phyloP scores from a whole-genome alignment of 2,888 invertebrate species.

The Sthenelais limicola region DNA sequence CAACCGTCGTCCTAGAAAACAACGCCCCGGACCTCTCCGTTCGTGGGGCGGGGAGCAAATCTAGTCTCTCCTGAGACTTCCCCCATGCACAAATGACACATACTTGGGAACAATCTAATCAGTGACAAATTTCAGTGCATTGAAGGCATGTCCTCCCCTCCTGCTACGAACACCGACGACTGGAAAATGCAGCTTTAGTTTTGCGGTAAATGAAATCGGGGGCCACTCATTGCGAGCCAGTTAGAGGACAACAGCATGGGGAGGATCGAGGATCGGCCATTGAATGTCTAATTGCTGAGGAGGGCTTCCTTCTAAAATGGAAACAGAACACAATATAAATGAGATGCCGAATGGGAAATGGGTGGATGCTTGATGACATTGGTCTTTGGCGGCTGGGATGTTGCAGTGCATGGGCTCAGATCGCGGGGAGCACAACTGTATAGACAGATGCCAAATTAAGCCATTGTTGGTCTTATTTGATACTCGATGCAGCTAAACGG shows the following conservation, averaged over 20 bases:
- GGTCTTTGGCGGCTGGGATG: background rate
- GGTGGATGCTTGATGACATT: conserved; percentile 1
- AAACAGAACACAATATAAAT: conserved; percentile 28
- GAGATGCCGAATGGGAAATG: background rate
- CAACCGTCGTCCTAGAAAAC: no score
- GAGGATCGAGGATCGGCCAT: conserved; percentile 20
- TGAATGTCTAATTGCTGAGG: conserved; percentile 23
- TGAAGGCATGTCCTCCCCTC: background rate
- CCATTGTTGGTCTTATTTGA: conserved; percentile 29
- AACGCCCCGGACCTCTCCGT: no score
- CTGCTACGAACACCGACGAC: background rate
- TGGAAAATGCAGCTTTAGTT: conserved; percentile 29
- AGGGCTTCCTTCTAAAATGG: background rate
- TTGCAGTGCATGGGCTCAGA: background rate
- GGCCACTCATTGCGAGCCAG: conserved; percentile 22
- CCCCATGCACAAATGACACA: no score
- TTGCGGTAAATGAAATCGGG: conserved; percentile 24
- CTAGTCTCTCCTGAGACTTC: no score
- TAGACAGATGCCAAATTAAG: conserved; percentile 26
- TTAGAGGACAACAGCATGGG: conserved; percentile 29
- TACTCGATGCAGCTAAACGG: conserved; percentile 13
- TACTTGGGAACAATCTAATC: conserved; percentile 39
- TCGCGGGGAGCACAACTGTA: background rate
- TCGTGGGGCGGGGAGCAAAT: no score
- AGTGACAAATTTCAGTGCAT: conserved; percentile 19